Conservation (phyloP, 2,797 vertebrate genomes). For the Rallus crepitans region DNA sequence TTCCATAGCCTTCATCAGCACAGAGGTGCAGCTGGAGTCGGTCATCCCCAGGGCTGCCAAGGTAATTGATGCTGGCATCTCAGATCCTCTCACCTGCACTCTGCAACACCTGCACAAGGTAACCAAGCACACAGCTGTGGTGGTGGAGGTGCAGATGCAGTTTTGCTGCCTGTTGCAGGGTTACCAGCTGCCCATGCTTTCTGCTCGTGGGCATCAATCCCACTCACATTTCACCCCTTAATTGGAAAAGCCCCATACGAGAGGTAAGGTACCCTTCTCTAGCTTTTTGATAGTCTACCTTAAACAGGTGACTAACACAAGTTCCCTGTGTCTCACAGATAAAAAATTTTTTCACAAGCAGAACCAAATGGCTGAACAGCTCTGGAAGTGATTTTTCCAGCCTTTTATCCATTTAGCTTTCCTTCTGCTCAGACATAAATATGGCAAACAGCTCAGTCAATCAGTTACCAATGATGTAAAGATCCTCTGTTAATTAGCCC, state of each 20-base stretch:
- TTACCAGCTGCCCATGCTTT: neutral
- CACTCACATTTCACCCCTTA: neutral
- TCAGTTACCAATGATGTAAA: neutral
- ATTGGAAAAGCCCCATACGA: neutral
- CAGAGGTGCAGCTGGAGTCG: accelerated
- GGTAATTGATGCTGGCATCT: neutral
- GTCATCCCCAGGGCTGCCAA: neutral
- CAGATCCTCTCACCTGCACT: neutral
- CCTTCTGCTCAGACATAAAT: neutral
- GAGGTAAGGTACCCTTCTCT: neutral
- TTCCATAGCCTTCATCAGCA: neutral
- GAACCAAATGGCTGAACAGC: neutral
- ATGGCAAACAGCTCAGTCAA: neutral
- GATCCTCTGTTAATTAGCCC: neutral
- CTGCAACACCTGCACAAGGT: neutral
- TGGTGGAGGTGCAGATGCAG: neutral
- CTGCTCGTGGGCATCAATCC: neutral
- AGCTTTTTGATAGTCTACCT: neutral
- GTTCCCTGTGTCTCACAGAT: neutral
- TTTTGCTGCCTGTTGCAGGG: neutral
- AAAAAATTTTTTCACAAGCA: neutral
- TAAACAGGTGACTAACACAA: neutral
- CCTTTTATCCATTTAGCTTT: neutral
- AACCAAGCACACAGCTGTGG: accelerated
- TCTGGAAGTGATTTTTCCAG: neutral